These are phyloP conservation scores for Serripes groenlandicus DNA, from an alignment of 2,888 invertebrate species.

Conservation along the genomic window DNA sequence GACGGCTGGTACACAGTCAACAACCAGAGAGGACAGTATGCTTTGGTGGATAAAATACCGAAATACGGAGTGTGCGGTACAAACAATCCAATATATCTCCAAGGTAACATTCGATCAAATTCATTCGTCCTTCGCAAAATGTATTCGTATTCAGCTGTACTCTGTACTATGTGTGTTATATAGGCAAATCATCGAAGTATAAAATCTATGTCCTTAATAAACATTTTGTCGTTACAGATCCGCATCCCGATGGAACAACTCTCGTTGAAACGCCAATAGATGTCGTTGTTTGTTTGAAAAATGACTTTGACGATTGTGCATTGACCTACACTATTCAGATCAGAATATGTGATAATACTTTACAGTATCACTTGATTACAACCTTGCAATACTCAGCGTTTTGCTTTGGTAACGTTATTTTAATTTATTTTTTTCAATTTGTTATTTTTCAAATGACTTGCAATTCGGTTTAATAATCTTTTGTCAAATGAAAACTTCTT, in stretches of 20 bases:
- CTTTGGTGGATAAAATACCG: conserved; percentile 9
- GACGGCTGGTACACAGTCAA: conserved; percentile 9
- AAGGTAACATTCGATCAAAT: not conserved
- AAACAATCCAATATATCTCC: not conserved
- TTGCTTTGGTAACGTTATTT: conserved; percentile 11
- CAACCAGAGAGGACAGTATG: not conserved
- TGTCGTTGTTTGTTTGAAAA: not conserved
- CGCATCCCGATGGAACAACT: not conserved
- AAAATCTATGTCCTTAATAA: not conserved
- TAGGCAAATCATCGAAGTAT: not conserved
- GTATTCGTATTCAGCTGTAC: not conserved
- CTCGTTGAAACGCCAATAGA: not conserved
- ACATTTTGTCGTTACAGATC: not conserved
- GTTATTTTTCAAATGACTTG: too few species aligned
- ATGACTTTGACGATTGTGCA: conserved; percentile 7
- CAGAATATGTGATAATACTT: not conserved
- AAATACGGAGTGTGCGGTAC: not conserved
- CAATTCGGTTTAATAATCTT: too few species aligned
- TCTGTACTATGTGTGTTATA: not conserved
- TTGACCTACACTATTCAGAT: not conserved
- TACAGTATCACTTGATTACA: not conserved
- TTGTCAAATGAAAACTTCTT: too few species aligned
- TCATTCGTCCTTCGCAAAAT: not conserved
- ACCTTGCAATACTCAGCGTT: not conserved
- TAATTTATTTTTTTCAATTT: conserved; percentile 1